Conservation (phyloP, 1,140 invertebrate species). For the Rhagoletis pomonella region DNA sequence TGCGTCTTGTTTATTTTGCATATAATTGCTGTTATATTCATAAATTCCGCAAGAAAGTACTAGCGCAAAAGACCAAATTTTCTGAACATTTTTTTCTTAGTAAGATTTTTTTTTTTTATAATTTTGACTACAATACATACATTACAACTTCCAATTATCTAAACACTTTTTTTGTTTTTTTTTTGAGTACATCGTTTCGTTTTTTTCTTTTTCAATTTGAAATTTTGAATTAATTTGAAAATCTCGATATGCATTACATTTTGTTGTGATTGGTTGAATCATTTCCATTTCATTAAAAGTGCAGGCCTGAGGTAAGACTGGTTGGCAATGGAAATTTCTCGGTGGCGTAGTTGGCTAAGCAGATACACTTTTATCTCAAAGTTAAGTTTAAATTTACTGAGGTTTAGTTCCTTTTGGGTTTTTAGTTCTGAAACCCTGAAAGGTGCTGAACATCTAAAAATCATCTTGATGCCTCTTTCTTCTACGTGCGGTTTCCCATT, state of each 20-base stretch:
- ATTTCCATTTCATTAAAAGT: not conserved
- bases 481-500: too few relatives aligned
- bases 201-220: conserved; percentile 55
- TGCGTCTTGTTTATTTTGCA: not conserved
- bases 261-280: conserved; percentile 59
- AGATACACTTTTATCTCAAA: too few relatives aligned
- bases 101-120: conserved; percentile 59
- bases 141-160: conserved; percentile 71
- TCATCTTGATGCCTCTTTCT: too few relatives aligned
- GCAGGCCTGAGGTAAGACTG: not conserved
- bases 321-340: not conserved
- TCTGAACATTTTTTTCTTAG: conserved; percentile 66
- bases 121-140: conserved; percentile 69
- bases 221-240: conserved; percentile 55
- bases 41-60: conserved; percentile 70
- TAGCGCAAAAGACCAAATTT: conserved; percentile 58
- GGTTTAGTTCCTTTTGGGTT: too few relatives aligned
- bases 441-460: too few relatives aligned
- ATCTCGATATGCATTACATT: conserved; percentile 71
- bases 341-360: too few relatives aligned
- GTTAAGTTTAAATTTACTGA: too few relatives aligned
- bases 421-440: too few relatives aligned
- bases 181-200: conserved; percentile 50
- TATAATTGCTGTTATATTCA: conserved; percentile 58
- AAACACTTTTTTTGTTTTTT: conserved; percentile 58